Base-by-base conservation (phyloP, 2,113 vertebrate species). In the Odocoileus hemionus region DNA sequence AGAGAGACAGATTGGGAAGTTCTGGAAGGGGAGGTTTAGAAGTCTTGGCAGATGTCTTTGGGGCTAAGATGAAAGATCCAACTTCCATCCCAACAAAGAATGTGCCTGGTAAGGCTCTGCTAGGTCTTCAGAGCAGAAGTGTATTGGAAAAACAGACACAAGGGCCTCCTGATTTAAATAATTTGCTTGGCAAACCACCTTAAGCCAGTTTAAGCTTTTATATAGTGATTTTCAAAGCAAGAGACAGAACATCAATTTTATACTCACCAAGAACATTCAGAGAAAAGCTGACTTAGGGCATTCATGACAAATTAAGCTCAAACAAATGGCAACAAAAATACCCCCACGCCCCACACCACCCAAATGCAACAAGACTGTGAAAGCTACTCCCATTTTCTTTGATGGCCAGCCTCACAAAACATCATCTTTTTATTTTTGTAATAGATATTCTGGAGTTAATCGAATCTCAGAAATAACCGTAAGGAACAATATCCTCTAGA, bases 31-130 rank as follows among this genome's bases (percentile, higher is more conserved):
- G 9, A 74, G 86, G 16, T 36, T n/a, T 74, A 17, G 14, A 89
- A 84, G n/a, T 28, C 16, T 86, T 13, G 30, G 0, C 9, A n/a
- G 26, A 11, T 6, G 47, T 47, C 39, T 52, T 45, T 76, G 19
- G 15, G 26, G 16, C 15, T 25, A 30, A 52, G 5, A 15, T 2
- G 25, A 50, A 86, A 36, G 26, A 30, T 16, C 6, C 1, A 7
- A 2, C 8, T 21, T n/a, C 16, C 8, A 6, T 1, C 28, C 3
- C 1, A 28, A 1, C 30, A 7, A 7, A 39, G 2, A 1, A 10
- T 33, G 3, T 7, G 23, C 6, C 23, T 79, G 15, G 30, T n/a
- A 36, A 74, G 43, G 0, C 8, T 78, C 19, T 76, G 2, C 10
- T 5, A 11, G 3, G 5, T 25, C 10, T 91, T 64, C 26, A 0